A percentile compares a stretch with the other conserved stretches of the same genome.
These are phyloP conservation scores for Acrocephalus arundinaceus DNA, from an alignment of 2,113 vertebrate species.

Conservation along the genomic window DNA sequence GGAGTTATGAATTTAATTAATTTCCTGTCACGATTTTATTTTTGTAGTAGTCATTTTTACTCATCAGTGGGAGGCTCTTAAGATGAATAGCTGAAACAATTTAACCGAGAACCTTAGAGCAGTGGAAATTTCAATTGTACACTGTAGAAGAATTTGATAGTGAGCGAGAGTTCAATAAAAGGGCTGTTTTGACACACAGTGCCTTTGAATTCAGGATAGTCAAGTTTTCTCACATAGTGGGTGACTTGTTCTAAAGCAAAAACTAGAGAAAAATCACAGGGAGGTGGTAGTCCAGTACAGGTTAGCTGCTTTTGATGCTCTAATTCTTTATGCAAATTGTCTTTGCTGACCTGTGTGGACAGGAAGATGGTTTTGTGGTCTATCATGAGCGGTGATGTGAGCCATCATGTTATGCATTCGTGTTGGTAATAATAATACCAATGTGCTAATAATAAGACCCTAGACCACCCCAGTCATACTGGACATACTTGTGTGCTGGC, in stretches of 20 bases:
- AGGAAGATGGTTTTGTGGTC: background rate
- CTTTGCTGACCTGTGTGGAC: background rate
- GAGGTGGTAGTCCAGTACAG: background rate
- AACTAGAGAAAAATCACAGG: background rate
- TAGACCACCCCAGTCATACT: background rate
- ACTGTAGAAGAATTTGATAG: background rate
- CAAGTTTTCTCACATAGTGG: background rate
- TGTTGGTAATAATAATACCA: background rate
- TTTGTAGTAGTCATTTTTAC: background rate
- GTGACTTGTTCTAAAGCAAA: background rate
- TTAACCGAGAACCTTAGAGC: background rate
- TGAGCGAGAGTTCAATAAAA: background rate
- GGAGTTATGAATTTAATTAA: background rate
- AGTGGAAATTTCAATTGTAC: background rate
- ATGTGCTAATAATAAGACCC: background rate
- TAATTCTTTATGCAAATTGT: background rate
- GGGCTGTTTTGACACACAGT: background rate
- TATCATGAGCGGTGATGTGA: background rate
- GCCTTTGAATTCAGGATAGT: background rate
- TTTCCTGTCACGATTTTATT: conserved; percentile 3
- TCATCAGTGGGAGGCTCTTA: background rate
- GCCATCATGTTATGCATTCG: background rate
- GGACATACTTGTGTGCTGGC: background rate
- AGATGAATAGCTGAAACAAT: conserved; percentile 2
- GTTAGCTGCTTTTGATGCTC: background rate